Conservation (phyloP, 1,140 invertebrate species). For the Procambarus clarkii region DNA sequence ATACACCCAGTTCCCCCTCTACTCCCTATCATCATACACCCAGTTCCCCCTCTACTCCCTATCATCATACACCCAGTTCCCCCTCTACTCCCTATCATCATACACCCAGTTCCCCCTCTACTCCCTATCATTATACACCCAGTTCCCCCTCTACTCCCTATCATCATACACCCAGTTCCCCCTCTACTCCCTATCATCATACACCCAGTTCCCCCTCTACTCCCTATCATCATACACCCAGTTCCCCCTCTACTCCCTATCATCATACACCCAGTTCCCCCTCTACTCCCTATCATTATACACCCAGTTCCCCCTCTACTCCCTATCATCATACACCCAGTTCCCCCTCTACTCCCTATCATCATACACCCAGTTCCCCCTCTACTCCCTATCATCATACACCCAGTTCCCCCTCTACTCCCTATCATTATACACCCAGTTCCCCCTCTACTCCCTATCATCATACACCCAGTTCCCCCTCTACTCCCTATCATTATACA, state of each 20-base stretch:
- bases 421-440: not conserved
- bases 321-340: not conserved
- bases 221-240: not conserved
- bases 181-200: not conserved
- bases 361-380: not conserved
- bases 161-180: not conserved
- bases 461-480: not conserved
- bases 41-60: not conserved
- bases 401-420: not conserved
- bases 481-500: not conserved
- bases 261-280: too few species aligned
- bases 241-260: too few species aligned
- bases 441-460: not conserved
- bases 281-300: not conserved
- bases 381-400: too few species aligned
- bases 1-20: not conserved
- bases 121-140: not conserved
- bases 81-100: not conserved
- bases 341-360: not conserved
- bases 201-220: not conserved
- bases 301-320: not conserved
- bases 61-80: not conserved
- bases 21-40: not conserved
- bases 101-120: not conserved
- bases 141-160: not conserved